Conservation (phyloP, 2,888 invertebrate species). For the Ectemnius cavifrons region DNA sequence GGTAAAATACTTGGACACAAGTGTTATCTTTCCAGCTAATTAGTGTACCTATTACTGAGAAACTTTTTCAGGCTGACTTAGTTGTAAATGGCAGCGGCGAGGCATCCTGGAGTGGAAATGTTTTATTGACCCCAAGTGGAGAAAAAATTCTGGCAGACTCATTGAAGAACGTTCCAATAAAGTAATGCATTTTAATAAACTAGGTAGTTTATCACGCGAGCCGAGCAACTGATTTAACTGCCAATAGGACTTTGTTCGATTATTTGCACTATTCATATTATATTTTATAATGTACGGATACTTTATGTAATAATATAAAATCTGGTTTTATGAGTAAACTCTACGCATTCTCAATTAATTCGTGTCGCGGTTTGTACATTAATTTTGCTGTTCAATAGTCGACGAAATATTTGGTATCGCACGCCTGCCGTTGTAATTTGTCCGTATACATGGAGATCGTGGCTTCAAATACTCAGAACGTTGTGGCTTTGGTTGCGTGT, state of each 20-base stretch:
- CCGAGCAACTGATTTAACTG: constrained; percentile 17
- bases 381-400: constrained; percentile 11
- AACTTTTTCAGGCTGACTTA: constrained; percentile 80
- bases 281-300: constrained; percentile 32
- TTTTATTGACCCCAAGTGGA: constrained; percentile 86
- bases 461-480: constrained; percentile 48
- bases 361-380: background rate
- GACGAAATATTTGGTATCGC: constrained; percentile 51
- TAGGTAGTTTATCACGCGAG: constrained; percentile 20
- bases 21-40: background rate
- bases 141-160: constrained; percentile 87
- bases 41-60: background rate
- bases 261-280: constrained; percentile 18
- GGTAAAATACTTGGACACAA: constrained; percentile 68
- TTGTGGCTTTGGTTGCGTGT: constrained; percentile 31
- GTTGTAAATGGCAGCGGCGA: constrained; percentile 85
- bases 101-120: constrained; percentile 93
- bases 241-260: constrained; percentile 20
- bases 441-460: constrained; percentile 55
- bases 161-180: constrained; percentile 90
- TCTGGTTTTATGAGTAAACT: background rate
- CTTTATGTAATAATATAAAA: constrained; percentile 24
- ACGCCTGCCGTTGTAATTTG: constrained; percentile 31
- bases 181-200: constrained; percentile 79
- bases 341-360: background rate